Evolutionary conservation across 2,113 vertebrate genomes (phyloP), one percentile per base, ranked within the genome.

Genomic region (Raja brachyura): DNA sequence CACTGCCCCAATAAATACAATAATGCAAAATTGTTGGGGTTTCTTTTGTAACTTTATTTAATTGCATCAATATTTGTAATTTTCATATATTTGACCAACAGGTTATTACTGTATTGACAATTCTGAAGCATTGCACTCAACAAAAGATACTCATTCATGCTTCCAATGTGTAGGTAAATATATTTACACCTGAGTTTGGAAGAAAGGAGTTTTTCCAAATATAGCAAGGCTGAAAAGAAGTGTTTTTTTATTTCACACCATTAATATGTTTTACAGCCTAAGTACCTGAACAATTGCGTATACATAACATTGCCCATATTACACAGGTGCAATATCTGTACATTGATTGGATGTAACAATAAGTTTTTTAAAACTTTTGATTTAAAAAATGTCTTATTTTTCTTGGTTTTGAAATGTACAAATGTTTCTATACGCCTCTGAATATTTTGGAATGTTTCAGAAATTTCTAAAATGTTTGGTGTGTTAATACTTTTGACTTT

Each of bases 1-100:
- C 66, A 92, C 66, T 92, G 90, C 90, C 90, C 90, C 66, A 92
- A 92, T 92, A 92, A 92, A 92, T 54, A 92, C 54, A 68, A 73
- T 92, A 28, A 22, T 73, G 90, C 3, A 48, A 92, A 39, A 28
- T 73, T 92, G 66, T 73, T 92, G 90, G 20, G 70, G 18, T 18
- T 18, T 8, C 59, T 88, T 92, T 92, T 92, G 90, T 92, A 92
- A 92, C 66, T 20, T 92, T 73, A 48, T 92, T 92, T 92, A 73
- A 48, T 73, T 92, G 70, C 70, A 73, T 73, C 70, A 22, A 22
- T 22, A 73, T 73, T 73, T 73, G 70, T 73, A 73, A 22, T 20
- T 73, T 73, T 73, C 22, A 22, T 73, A 73, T 20, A 22, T 20
- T 73, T 73, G 14, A 18, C 39, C 28, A 63, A 25, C 4, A 83